Base-by-base conservation (phyloP, 2,888 invertebrate genomes). In the Megalurothrips usitatus region DNA sequence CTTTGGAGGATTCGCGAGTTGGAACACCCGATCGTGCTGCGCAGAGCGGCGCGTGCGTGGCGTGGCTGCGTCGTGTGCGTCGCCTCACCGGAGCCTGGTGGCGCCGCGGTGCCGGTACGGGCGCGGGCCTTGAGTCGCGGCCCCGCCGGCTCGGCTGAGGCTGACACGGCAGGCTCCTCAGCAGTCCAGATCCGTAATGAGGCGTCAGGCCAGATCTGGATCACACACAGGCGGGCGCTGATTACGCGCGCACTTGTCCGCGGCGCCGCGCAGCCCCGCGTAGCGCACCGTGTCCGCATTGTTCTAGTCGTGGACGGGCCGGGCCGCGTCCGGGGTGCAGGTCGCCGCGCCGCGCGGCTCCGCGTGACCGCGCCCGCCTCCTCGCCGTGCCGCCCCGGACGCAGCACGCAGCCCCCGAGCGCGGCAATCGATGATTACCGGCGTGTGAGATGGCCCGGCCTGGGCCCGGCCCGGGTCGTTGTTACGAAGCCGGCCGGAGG, bases 161-260 rank as follows among this genome's bases (percentile, higher is more conserved):
- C 63, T 23, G 10, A 23, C 52, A 14, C 23, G 68, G 68, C 68
- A 23, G 68, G 23, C 68, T 75, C 12, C 23, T 75, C 68, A 8
- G 6, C 58, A 19, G 58, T 19, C 58, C 34, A 43, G 58, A 19
- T 9, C 26, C 23, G 68, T 75, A 75, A 75, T 75, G 68, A 75
- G 23, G 68, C 68, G 58, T 43, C 34, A 12, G 58, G 58, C 58
- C 11, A 9, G 68, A 75, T 75, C 68, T 75, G 68, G 68, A 75
- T 75, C 68, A 75, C 23, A 26, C 34, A 43, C 34, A 43, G 34
- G 34, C 34, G 12, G 26, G 68, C 68, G 68, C 26, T 75, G 68
- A 75, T 75, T 75, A 75, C 68, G 68, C 68, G 58, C 34, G n/a
- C 58, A 58, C 58, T 17, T 58, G 58, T 58, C 19, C 58, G 58